phyloP scores from a whole-genome alignment of 2,113 vertebrate genomes.

The Eulacestoma nigropectus region DNA sequence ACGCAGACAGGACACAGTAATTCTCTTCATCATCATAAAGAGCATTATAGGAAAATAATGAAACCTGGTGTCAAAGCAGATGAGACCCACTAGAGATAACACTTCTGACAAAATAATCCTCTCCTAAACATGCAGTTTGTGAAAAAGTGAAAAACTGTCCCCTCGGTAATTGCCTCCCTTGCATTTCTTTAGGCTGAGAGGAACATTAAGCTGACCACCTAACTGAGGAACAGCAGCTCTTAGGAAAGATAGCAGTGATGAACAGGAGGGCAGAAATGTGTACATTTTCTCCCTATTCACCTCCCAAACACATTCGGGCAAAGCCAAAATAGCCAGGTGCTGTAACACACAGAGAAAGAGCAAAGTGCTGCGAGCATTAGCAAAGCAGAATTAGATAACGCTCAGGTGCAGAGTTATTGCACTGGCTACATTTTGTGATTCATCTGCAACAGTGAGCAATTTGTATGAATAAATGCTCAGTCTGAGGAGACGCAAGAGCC shows the following conservation, averaged over 20 bases:
- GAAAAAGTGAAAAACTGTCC: neutral
- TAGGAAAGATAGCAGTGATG: neutral
- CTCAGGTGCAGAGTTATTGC: slow-evolving; percentile 37
- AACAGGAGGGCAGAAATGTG: neutral
- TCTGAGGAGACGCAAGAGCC: neutral
- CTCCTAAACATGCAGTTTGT: neutral
- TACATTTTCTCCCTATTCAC: neutral
- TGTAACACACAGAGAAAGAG: neutral
- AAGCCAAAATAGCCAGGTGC: neutral
- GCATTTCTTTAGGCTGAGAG: neutral
- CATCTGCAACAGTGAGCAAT: slow-evolving; percentile 22
- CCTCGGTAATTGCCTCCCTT: neutral
- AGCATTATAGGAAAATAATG: neutral
- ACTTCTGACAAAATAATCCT: neutral
- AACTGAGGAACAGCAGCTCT: neutral
- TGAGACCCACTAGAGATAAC: neutral
- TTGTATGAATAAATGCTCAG: slow-evolving; percentile 17
- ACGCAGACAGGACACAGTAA: neutral
- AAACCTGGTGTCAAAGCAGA: neutral
- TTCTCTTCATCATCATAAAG: neutral
- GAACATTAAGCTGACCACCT: neutral
- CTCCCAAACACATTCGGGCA: neutral
- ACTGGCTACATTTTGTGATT: slow-evolving; percentile 6
- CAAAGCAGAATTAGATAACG: slow-evolving; percentile 1
- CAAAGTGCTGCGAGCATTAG: neutral